A percentile compares a stretch with the other conserved stretches of the same genome.
Conservation (phyloP, 2,113 vertebrate genomes). For the Dinomys branickii region DNA sequence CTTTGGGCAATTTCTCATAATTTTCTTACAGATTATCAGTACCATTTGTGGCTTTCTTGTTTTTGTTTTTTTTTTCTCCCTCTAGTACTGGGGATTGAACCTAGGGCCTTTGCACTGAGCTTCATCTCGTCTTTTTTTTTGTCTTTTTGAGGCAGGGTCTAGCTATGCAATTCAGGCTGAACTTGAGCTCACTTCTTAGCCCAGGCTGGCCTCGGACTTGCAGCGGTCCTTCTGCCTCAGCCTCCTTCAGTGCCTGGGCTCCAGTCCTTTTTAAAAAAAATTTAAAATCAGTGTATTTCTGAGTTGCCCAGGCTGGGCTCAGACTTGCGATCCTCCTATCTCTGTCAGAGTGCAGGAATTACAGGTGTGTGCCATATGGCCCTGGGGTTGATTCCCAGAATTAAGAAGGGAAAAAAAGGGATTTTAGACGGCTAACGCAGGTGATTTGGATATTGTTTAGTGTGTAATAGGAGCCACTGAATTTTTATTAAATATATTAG, state of each 20-base stretch:
- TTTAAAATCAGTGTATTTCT: neutral
- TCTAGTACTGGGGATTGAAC: neutral
- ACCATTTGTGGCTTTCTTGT: neutral
- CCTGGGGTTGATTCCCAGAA: neutral
- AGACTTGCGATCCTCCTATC: neutral
- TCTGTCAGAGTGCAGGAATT: neutral
- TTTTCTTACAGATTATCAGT: constrained; percentile 20
- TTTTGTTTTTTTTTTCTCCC: neutral
- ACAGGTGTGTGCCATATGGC: neutral
- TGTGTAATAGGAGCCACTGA: neutral
- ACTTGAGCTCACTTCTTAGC: too few relatives aligned
- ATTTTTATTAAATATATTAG: too few relatives aligned
- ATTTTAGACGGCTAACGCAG: constrained; percentile 5
- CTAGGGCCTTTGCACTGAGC: neutral
- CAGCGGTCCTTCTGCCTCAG: too few relatives aligned
- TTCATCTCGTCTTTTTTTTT: too few relatives aligned
- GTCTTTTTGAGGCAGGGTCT: too few relatives aligned
- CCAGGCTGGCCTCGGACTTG: too few relatives aligned
- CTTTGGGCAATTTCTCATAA: constrained; percentile 5
- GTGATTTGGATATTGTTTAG: constrained; percentile 8
- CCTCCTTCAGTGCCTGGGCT: too few relatives aligned
- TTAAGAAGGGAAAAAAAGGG: neutral
- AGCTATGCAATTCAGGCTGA: too few relatives aligned
- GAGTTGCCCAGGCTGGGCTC: neutral
- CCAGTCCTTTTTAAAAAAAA: too few relatives aligned